These are phyloP conservation scores for Bombus waltoni DNA, from an alignment of 1,140 invertebrate genomes.

Conservation along the genomic window DNA sequence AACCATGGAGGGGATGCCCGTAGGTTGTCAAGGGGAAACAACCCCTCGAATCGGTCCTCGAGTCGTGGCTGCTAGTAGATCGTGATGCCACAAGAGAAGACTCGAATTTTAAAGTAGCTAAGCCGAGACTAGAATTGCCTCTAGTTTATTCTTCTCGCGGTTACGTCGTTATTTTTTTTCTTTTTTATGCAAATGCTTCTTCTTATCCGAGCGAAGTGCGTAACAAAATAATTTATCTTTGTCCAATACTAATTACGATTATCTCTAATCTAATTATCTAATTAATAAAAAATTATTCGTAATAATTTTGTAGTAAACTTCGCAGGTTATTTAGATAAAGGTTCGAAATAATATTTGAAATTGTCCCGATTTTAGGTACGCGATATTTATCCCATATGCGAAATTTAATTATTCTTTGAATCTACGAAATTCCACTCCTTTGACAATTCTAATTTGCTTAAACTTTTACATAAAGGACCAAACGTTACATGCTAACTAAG, in stretches of 20 bases:
- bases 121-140: conserved; percentile 16
- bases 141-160: neutral
- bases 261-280: too few relatives aligned
- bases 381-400: too few relatives aligned
- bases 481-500: too few relatives aligned
- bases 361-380: too few relatives aligned
- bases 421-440: too few relatives aligned
- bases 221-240: neutral
- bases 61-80: conserved; percentile 57
- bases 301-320: neutral
- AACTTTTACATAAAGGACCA: too few relatives aligned
- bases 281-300: neutral
- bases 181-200: neutral
- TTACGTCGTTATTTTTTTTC: neutral
- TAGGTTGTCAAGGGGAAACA: conserved; percentile 65
- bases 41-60: conserved; percentile 67
- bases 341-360: too few relatives aligned
- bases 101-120: conserved; percentile 63
- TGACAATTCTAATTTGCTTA: too few relatives aligned
- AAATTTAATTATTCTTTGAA: too few relatives aligned
- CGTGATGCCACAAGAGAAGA: conserved; percentile 47
- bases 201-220: neutral
- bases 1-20: conserved; percentile 63
- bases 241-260: neutral
- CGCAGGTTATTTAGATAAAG: too few relatives aligned